Evolutionary conservation across 2,113 vertebrate species (phyloP), one percentile per base, ranked within the genome.

Genomic region (Zosterops lateralis): DNA sequence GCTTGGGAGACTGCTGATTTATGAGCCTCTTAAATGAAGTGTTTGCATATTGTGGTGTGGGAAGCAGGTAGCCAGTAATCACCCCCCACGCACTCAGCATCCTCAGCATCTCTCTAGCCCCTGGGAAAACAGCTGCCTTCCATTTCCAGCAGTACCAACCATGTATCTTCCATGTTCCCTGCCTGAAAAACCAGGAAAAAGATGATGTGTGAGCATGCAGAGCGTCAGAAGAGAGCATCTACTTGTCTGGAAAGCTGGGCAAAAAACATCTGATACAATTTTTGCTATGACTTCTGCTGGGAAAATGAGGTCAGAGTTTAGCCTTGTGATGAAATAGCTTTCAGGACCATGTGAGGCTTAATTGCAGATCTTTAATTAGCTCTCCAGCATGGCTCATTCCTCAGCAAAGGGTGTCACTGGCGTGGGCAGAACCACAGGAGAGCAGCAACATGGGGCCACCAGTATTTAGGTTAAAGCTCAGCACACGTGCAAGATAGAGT

Each of bases 101-200:
- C 84, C 80, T 70, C 80, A 61, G 76, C 74, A 44, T 87, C 84
- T 70, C 76, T 64, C 19, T 7, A 34, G 48, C 88, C 71, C n/a
- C 70, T 67, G 87, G 77, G 77, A 75, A 75, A 84, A 58, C 77
- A 81, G 44, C 89, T 94, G 73, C 87, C 40, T 70, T 44, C 77
- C 13, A 2, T 60, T 92, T 31, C 81, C 87, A 81, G 56, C 74
- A 34, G 31, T 1, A 44, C 65, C 38, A 71, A 22, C 67, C 47
- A 4, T 17, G 66, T 2, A 8, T 31, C 36, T 51, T 47, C 73
- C 32, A 3, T 6, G 4, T 47, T 51, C 16, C 45, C 36, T 17
- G 28, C 9, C 25, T 17, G 53, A 24, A 79, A 81, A 77, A 24
- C 20, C 40, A 26, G 24, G 64, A 12, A n/a, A 51, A 61, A 66